Evolutionary conservation across 2,888 invertebrate species (phyloP), one percentile per base, ranked within the genome.

Genomic region (Nephrocerus scutellatus): DNA sequence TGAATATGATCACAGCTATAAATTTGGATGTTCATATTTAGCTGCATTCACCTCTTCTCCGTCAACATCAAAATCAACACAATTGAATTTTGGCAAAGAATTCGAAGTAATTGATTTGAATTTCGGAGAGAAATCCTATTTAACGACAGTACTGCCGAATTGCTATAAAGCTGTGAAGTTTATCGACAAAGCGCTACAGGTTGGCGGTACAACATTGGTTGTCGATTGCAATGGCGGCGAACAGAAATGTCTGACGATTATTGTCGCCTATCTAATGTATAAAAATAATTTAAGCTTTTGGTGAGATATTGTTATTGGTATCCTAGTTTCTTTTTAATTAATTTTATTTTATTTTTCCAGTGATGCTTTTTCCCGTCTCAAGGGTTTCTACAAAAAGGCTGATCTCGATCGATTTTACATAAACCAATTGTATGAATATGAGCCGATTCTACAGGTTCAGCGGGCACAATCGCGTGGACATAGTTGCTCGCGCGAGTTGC

Each of bases 361-460:
- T 41, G 50, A 57, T 44, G 59, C 59, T 32, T 60, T 58, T 49
- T 49, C 53, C 43, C 55, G 54, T 39, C 50, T 61, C 18, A 56
- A 57, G 46, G 45, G 47, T 23, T 48, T 50, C 41, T 59, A 55
- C 41, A 53, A 56, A 38, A 56, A 56, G 45, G 56, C 57, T 42
- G 59, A 60, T 51, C 46, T 61, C 26, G 60, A 60, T 49, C 50
- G 51, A 31, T 61, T 56, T 49, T 60, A 56, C 41, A 51, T 51
- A 31, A 58, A 51, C 30, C 61, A 61, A 52, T 48, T 61, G 25
- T 59, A 60, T 31, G 61, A 61, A 40, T 61, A 61, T 42, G 61
- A 61, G 41, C 60, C 60, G n/a, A 61, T 61, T 21, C 37, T 61
- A 31, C 57, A 61, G 46, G 61, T 61, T n/a, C 59, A 61, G 40